Evolutionary conservation across 2,797 vertebrate species (phyloP), one percentile per base, ranked within the genome.

Genomic region (Phylloscopus collybita): DNA sequence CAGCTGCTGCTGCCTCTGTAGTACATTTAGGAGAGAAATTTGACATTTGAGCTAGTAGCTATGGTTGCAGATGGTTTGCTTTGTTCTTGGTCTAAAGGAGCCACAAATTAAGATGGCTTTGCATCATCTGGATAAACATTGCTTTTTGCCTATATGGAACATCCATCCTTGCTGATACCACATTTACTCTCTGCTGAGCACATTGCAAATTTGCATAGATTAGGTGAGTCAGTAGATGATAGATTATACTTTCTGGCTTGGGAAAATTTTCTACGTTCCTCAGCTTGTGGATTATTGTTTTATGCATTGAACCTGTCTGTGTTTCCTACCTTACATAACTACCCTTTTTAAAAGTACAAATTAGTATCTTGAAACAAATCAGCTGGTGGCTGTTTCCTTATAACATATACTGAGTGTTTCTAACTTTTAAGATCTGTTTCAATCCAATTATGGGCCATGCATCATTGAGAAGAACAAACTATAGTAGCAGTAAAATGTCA

Each of bases 1-100:
- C 91, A 95, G 59, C 69, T 79, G 83, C 83, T 4, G 22, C 51
- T 0, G 4, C 72, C 29, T 82, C 64, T 0, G 0, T 73, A 74
- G 57, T 72, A 82, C n/a, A 60, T 82, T 86, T 79, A 86, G 91
- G 51, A 81, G 36, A 95, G 84, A 92, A 93, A 70, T 87, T 27
- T 93, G 88, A 90, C 80, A 64, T 85, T 92, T 93, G 81, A 91
- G 49, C 80, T 75, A 81, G 85, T 90, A 90, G 75, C 73, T 95
- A 59, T 49, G 47, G 61, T 85, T 92, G 76, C 85, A 82, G 80
- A 44, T 50, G 36, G n/a, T 85, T 74, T 87, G 49, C 50, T 91
- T 84, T 94, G 36, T 92, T 96, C 83, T 93, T 90, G 62, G 70
- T 84, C 70, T 94, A 59, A 85, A 85, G 82, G 59, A 96, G 16